phyloP scores from a whole-genome alignment of 2,113 vertebrate genomes.

The Speoplatyrhinus poulsoni region DNA sequence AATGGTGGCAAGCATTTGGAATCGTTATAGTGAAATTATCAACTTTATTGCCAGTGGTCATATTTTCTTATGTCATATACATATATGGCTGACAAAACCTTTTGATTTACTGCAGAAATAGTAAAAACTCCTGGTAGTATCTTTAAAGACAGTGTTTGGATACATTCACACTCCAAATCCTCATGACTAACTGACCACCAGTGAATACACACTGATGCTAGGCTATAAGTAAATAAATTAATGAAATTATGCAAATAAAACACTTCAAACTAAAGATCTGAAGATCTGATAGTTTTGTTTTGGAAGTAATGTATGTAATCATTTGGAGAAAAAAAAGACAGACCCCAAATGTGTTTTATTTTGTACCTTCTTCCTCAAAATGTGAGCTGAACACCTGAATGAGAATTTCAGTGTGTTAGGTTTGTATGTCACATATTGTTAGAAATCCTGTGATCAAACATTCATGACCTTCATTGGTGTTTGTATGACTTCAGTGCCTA shows the following conservation, averaged over 20 bases:
- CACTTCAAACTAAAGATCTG: not conserved
- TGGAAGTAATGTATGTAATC: constrained; percentile 1
- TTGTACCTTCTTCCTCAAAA: not conserved
- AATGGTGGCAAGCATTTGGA: no score
- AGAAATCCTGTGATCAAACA: constrained; percentile 54
- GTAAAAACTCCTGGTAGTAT: no score
- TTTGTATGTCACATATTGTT: constrained; percentile 58
- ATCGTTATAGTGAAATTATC: no score
- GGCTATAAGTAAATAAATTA: no score
- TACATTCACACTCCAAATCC: not conserved
- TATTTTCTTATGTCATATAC: no score
- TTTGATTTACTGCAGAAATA: no score
- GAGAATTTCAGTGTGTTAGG: constrained; percentile 23
- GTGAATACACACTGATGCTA: no score
- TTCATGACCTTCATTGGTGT: constrained; percentile 50
- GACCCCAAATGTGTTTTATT: not conserved
- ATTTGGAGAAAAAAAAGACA: not conserved
- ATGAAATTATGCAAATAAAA: not conserved
- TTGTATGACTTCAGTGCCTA: constrained; percentile 50
- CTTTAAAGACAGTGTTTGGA: no score
- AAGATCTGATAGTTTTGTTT: not conserved
- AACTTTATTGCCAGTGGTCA: no score
- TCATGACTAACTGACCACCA: not conserved
- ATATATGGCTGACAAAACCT: no score
- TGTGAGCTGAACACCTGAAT: constrained; percentile 9